Percentiles rank a stretch among this genome's conserved stretches.
Conservation (phyloP, 2,113 vertebrate species). For the Oceanites oceanicus region DNA sequence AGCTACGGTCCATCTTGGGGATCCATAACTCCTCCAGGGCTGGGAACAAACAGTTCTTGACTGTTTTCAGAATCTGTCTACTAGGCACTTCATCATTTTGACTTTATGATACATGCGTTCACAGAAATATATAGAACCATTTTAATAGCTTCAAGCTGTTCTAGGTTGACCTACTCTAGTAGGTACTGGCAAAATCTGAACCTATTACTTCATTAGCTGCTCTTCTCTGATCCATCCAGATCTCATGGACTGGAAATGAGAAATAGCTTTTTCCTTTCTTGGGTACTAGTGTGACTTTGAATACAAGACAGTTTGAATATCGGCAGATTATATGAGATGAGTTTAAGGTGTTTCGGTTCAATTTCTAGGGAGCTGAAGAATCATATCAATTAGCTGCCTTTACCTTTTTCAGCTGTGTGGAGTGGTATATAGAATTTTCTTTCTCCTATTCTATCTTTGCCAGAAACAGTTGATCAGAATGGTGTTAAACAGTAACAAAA, state of each 20-base stretch:
- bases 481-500: background rate
- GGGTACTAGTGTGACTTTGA: background rate
- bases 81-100: conserved; percentile 6
- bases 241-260: background rate
- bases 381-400: background rate
- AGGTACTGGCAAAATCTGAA: conserved; percentile 35
- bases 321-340: background rate
- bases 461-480: background rate
- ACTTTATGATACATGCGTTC: background rate
- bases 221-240: no score
- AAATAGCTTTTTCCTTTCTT: background rate
- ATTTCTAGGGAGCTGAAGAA: background rate
- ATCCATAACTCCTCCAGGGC: background rate
- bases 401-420: background rate
- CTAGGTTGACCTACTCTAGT: background rate
- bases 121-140: background rate
- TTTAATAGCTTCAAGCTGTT: conserved; percentile 57
- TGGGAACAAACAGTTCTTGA: conserved; percentile 50
- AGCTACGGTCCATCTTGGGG: background rate
- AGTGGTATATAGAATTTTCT: background rate
- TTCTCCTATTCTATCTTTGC: background rate
- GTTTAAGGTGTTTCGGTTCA: background rate
- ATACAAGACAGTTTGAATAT: background rate
- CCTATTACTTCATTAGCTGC: background rate
- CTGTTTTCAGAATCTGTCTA: conserved; percentile 56